These are phyloP conservation scores for Elephantulus edwardii DNA, from an alignment of 2,113 vertebrate genomes.

Conservation along the genomic window DNA sequence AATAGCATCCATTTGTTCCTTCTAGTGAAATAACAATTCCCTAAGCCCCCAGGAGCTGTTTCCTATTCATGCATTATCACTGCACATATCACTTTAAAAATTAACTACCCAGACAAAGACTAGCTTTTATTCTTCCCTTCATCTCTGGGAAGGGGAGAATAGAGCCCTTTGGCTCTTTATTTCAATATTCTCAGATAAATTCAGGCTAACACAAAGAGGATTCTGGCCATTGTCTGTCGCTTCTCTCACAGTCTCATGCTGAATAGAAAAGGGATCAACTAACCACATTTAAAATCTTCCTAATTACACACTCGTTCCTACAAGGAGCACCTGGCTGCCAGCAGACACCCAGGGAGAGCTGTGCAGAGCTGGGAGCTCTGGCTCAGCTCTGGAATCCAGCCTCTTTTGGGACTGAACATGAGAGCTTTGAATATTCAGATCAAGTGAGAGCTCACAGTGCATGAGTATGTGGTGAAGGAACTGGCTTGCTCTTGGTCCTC, in stretches of 20 bases:
- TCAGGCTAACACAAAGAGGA: conserved; percentile 24
- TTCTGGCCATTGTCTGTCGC: conserved; percentile 23
- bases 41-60: not conserved
- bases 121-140: not conserved
- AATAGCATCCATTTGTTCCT: not conserved
- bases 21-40: not conserved
- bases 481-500: not conserved
- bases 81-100: not conserved
- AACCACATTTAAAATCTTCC: conserved; percentile 9
- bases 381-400: not conserved
- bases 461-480: accelerated
- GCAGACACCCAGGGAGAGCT: not conserved
- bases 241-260: not conserved
- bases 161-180: not conserved
- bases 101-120: conserved; percentile 13
- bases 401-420: not conserved
- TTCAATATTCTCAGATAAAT: conserved; percentile 35
- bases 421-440: not conserved
- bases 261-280: conserved; percentile 20
- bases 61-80: not conserved
- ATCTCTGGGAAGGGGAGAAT: not conserved
- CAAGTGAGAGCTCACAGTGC: accelerated
- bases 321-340: not conserved
- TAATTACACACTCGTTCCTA: not conserved
- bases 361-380: not conserved